phyloP scores from a whole-genome alignment of 2,888 invertebrate species.

The Cotesia congregata region DNA sequence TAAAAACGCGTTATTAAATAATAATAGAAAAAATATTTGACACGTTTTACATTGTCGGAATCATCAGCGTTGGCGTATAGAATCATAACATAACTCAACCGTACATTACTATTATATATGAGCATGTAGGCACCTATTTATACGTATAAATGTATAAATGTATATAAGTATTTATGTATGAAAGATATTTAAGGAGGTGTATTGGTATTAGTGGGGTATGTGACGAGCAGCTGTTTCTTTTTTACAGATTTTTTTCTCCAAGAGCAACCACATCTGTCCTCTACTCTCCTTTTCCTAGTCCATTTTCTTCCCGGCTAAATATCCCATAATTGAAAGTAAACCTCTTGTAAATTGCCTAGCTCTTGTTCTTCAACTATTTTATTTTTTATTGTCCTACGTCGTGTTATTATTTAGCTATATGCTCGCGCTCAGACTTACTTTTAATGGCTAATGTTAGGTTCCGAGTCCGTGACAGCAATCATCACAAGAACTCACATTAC shows the following conservation, averaged over 20 bases:
- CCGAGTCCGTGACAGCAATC: background rate
- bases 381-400: too few species aligned
- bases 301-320: slow-evolving; percentile 12
- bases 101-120: slow-evolving; percentile 20
- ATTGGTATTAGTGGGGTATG: slow-evolving; percentile 21
- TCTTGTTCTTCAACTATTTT: too few species aligned
- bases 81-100: slow-evolving; percentile 51
- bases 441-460: background rate
- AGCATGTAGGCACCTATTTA: slow-evolving; percentile 6
- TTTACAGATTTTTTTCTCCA: slow-evolving; percentile 21
- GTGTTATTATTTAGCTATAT: background rate
- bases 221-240: slow-evolving; percentile 35
- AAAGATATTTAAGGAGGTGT: background rate
- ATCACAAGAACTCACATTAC: background rate
- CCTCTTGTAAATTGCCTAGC: background rate
- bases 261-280: slow-evolving; percentile 39
- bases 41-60: background rate
- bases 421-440: background rate
- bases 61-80: slow-evolving; percentile 31
- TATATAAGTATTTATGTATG: too few species aligned
- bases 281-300: slow-evolving; percentile 38
- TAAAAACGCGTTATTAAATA: background rate
- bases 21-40: background rate
- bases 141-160: slow-evolving; percentile 14
- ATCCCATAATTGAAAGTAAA: slow-evolving; percentile 15